Base-by-base conservation (phyloP, 2,113 vertebrate genomes). In the Mobula hypostoma region DNA sequence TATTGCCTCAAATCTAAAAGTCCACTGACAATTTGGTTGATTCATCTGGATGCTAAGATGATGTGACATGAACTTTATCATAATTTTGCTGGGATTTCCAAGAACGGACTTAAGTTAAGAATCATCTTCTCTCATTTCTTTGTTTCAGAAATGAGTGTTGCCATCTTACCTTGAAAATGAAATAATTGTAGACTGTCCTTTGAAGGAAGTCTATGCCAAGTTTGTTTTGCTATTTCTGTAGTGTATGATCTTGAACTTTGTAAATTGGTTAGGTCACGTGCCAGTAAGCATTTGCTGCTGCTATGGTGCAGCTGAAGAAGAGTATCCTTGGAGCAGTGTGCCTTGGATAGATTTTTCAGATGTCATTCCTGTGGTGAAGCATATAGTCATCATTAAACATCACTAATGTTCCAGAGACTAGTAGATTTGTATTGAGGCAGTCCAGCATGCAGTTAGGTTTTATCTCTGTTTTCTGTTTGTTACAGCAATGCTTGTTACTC, bases 311-410 rank as follows among this genome's bases (percentile, higher is more conserved):
- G 70, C 48, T 74, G 68, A 32, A 74, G 32, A 74, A 74, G 36
- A 29, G 70, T n/a, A 76, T 93, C 19, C 19, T 12, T 56, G 40
- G 21, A 68, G 5, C 11, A 40, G 68, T 48, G 6, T 74, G 29
- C 27, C 61, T 76, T 24, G 11, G 91, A 93, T 74, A 40, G 74
- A 93, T 29, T 56, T 76, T 76, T 48, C 40, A 29, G 48, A 48
- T 74, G 27, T 93, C 40, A 70, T 66, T 76, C 68, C 36, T 66
- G 36, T 56, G 70, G 70, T 48, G 91, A 93, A 74, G 24, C 91
- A 74, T 93, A 74, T 93, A 74, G 91, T n/a, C 36, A 74, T 76
- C 48, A 74, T 93, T 93, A 74, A 74, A 74, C 70, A 93, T 19
- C 70, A 40, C 70, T 12, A 32, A 17, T 61, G 17, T 90, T 14